Conservation (phyloP, 2,113 vertebrate species). For the Ictalurus punctatus region DNA sequence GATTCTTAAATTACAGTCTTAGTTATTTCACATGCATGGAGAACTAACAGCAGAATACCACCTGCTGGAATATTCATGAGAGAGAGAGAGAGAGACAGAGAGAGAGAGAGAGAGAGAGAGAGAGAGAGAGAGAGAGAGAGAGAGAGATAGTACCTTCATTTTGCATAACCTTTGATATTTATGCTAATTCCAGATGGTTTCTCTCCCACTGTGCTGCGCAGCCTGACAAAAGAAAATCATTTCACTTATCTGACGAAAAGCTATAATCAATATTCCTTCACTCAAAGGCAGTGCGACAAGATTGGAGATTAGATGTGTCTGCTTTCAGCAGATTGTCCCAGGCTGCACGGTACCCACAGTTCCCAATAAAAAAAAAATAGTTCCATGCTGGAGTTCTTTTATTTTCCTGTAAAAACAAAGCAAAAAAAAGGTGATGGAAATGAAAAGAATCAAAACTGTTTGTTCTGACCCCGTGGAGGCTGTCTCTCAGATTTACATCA, state of each 20-base stretch:
- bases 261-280: constrained; percentile 53
- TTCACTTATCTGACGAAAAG: constrained; percentile 60
- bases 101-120: too few relatives aligned
- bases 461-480: not conserved
- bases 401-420: constrained; percentile 22
- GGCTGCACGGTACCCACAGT: constrained; percentile 15
- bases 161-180: constrained; percentile 69
- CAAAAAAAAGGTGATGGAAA: not conserved
- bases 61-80: constrained; percentile 50
- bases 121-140: not conserved
- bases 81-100: not conserved
- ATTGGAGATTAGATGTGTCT: constrained; percentile 63
- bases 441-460: constrained; percentile 16
- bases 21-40: constrained; percentile 20
- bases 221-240: constrained; percentile 60
- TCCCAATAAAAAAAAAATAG: constrained; percentile 11
- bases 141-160: constrained; percentile 48
- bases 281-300: constrained; percentile 55
- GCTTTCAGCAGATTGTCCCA: constrained; percentile 42
- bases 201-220: constrained; percentile 52
- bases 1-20: constrained; percentile 25
- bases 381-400: constrained; percentile 13
- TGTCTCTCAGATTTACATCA: not conserved
- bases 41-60: constrained; percentile 49
- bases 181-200: constrained; percentile 67